Conservation (phyloP, 2,113 vertebrate species). For the Tichodroma muraria region DNA sequence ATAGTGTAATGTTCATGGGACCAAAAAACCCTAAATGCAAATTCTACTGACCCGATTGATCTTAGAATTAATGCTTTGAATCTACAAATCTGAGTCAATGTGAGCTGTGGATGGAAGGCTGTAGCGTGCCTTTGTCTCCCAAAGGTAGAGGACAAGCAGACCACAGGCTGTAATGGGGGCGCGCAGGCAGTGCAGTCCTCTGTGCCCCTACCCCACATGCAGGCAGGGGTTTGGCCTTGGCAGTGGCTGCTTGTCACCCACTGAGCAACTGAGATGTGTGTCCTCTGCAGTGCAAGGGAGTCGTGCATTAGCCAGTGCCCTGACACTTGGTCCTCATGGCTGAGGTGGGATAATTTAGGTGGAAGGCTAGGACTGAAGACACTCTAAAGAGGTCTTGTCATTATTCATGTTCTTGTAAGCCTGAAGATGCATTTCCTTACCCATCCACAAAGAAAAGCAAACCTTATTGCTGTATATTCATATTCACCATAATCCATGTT, state of each 20-base stretch:
- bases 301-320: not conserved
- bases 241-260: not conserved
- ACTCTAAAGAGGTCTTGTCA: not conserved
- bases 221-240: rapidly evolving
- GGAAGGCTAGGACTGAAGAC: not conserved
- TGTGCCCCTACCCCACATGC: not conserved
- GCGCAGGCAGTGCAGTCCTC: rapidly evolving
- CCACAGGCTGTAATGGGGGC: rapidly evolving
- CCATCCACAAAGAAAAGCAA: not conserved
- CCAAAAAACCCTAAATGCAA: not conserved
- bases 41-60: not conserved
- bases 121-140: not conserved
- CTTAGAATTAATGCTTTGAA: not conserved
- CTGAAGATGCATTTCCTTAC: not conserved
- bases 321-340: rapidly evolving
- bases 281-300: not conserved
- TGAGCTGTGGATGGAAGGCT: not conserved
- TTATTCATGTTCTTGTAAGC: not conserved
- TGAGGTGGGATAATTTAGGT: not conserved
- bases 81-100: not conserved
- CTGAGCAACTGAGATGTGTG: not conserved
- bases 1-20: not conserved
- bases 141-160: rapidly evolving
- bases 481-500: not conserved
- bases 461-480: not conserved